These are phyloP conservation scores for Menidia beryllina DNA, from an alignment of 2,113 vertebrate species.

Conservation along the genomic window DNA sequence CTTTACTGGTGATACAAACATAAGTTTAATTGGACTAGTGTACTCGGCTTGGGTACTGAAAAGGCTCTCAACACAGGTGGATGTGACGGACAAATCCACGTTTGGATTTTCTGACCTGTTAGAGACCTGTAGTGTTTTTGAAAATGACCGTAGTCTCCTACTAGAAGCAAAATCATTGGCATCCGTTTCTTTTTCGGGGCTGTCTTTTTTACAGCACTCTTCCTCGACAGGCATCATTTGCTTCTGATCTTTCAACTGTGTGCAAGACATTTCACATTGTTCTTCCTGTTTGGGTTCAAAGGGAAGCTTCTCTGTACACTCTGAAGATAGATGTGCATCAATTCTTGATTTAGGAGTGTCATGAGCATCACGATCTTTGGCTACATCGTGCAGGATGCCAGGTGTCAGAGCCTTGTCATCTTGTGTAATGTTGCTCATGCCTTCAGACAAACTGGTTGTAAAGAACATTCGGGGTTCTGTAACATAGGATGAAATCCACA, in stretches of 20 bases:
- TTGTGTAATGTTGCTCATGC: conserved; percentile 77
- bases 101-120: conserved; percentile 15
- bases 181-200: conserved; percentile 26
- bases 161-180: conserved; percentile 9
- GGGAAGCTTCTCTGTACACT: conserved; percentile 3
- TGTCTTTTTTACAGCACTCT: conserved; percentile 25
- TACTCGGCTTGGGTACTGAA: conserved; percentile 74
- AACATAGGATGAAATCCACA: conserved; percentile 90
- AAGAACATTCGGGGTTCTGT: conserved; percentile 85
- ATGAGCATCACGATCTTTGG: conserved; percentile 33
- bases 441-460: conserved; percentile 82
- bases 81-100: conserved; percentile 1
- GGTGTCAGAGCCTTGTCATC: conserved; percentile 69
- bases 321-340: not conserved
- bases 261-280: not conserved
- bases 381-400: conserved; percentile 56
- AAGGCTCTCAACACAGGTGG: conserved; percentile 34
- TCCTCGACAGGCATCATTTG: conserved; percentile 28
- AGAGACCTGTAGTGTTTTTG: conserved; percentile 35
- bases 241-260: conserved; percentile 23
- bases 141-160: conserved; percentile 54
- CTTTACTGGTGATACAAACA: conserved; percentile 92
- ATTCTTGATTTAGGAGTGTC: conserved; percentile 17
- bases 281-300: conserved; percentile 19
- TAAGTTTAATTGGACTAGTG: conserved; percentile 94